These are phyloP conservation scores for Cataglyphis livida DNA, from an alignment of 2,888 invertebrate genomes.

Conservation along the genomic window DNA sequence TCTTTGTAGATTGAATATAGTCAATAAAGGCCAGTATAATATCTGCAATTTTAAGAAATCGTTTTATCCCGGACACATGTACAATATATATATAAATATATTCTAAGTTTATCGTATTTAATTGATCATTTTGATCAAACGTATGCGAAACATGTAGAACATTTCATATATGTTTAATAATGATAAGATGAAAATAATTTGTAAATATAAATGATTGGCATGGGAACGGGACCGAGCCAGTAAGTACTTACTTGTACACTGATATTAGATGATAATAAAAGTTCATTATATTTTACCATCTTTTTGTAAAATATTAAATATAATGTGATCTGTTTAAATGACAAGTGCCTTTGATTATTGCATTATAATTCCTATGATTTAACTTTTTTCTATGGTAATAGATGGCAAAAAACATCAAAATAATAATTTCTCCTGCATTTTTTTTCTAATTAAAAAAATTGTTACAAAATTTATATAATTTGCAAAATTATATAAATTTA, in stretches of 20 bases:
- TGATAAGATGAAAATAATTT: constrained; percentile 55
- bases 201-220: constrained; percentile 69
- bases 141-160: neutral
- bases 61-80: constrained; percentile 58
- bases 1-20: constrained; percentile 68
- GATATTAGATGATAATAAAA: constrained; percentile 54
- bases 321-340: constrained; percentile 29
- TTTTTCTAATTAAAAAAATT: neutral
- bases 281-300: constrained; percentile 49
- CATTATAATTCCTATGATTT: constrained; percentile 8
- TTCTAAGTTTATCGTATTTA: constrained; percentile 61
- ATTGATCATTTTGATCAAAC: constrained; percentile 28
- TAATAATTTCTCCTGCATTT: neutral
- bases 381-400: neutral
- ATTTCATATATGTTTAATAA: constrained; percentile 46
- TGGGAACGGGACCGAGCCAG: constrained; percentile 80
- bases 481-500: too few relatives aligned
- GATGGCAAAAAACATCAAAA: neutral
- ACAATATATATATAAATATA: constrained; percentile 46
- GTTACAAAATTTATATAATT: neutral
- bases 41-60: constrained; percentile 43
- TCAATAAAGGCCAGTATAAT: constrained; percentile 79
- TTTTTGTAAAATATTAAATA: constrained; percentile 39
- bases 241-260: constrained; percentile 76
- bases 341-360: neutral